These are phyloP conservation scores for Trachops cirrhosus DNA, from an alignment of 2,797 vertebrate genomes.

Conservation along the genomic window DNA sequence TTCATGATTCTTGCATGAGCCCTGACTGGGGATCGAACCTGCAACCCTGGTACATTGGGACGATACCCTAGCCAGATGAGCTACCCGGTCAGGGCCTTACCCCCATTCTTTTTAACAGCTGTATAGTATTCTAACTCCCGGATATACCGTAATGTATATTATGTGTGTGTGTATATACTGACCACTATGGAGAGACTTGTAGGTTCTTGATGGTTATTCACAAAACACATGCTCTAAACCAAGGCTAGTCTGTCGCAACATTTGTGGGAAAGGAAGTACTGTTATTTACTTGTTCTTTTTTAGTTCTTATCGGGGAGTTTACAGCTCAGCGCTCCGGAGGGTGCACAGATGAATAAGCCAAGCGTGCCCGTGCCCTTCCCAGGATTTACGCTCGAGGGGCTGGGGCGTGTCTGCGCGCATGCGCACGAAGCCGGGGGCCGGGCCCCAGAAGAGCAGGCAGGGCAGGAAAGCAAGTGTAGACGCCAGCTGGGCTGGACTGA, in stretches of 20 bases:
- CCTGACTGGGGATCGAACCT: neutral
- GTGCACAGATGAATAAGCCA: neutral
- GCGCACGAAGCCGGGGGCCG: neutral
- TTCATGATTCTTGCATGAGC: neutral
- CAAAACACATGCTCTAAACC: neutral
- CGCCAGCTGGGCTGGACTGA: rapidly evolving
- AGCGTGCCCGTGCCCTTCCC: neutral
- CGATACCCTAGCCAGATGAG: neutral
- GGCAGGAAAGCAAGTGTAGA: neutral
- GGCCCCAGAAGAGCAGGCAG: neutral
- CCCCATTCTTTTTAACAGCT: neutral
- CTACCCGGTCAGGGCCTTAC: neutral
- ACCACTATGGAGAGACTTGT: neutral
- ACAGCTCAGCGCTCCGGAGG: neutral
- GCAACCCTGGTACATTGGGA: neutral
- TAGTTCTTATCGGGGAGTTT: neutral
- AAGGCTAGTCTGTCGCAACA: neutral
- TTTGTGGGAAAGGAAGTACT: neutral
- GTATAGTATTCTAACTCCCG: neutral
- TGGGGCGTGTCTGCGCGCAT: no score
- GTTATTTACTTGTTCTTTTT: neutral
- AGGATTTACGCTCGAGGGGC: rapidly evolving
- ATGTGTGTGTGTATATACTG: neutral
- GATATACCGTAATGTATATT: neutral
- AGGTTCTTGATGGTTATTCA: neutral